Evolutionary conservation across 2,113 vertebrate species (phyloP), one percentile per base, ranked within the genome.

Genomic region (Mohoua ochrocephala): DNA sequence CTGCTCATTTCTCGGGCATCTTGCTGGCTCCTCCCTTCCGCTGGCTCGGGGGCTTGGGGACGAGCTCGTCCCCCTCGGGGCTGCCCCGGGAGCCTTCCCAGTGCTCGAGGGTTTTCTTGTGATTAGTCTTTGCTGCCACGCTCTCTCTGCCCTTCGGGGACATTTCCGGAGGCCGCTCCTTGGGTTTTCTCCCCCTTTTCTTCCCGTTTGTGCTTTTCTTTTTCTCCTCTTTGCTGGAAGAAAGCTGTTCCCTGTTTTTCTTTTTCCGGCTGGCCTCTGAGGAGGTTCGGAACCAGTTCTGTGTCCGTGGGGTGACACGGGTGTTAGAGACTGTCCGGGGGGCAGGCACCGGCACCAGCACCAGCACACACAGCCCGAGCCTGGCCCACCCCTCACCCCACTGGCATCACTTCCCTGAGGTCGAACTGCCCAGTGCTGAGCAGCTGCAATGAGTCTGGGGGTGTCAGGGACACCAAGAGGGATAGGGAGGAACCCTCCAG

Each of bases 231-330:
- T 97, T 98, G 95, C 93, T 97, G 91, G 98, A 89, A 31, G 93
- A 96, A 82, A 98, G 97, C 14, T 96, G 93, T 31, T 97, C 98
- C 97, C 97, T 98, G 93, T 67, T 98, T 95, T 98, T 99, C 95
- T 97, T 99, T 95, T 97, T 98, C 95, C 98, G 95, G 53, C 97
- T 97, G 28, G 98, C 97, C 57, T 99, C 98, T 70, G 97, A 97
- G 8, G 98, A 98, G 52, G 99, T 98, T 41, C 99, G 99, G 97
- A 99, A 99, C 99, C 99, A 99, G 98, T 99, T 99, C 99, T 99
- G 89, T 27, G n/a, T 59, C 78, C 77, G 0, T 1, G 47, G 59
- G 63, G 79, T 74, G 85, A 92, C 56, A 65, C 1, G 1, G 21
- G 20, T 35, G 44, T 97, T 90, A 93, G 86, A n/a, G 64, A 77